Evolutionary conservation across 2,888 invertebrate species (phyloP), one percentile per base, ranked within the genome.

Genomic region (Ophion slaviceki): DNA sequence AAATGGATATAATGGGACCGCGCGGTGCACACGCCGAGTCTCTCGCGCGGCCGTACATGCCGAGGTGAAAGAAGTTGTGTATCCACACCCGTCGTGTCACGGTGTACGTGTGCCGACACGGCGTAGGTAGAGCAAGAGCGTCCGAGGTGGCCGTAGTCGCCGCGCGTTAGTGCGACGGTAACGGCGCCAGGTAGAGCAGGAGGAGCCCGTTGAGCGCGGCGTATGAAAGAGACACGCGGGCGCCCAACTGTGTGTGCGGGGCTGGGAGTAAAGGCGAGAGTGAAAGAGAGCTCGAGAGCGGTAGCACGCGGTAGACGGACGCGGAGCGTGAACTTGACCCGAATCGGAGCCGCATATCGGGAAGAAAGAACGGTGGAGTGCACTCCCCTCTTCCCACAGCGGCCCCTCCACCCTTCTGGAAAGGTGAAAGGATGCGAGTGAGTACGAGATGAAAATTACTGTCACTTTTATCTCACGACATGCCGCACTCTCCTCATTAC

Each of bases 341-440:
- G 88, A 88, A 90, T 90, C 85, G 67, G 62, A 87, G 86, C 85
- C 84, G 82, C 64, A 75, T 84, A 82, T 80, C 85, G 84, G 87
- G 86, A 89, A 89, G 88, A 89, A 89, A 89, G 89, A 89, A 92
- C 91, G 88, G 89, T 91, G 88, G 89, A 89, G 87, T 88, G 88
- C 86, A 45, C 61, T 24, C 28, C 53, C 47, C 28, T 53, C 17
- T 6, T 66, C 64, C 36, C 2, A 0, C 70, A 17, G 10, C 20
- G 7, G 36, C 79, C 57, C 53, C 53, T 45, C 24, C 61, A 14
- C 75, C 28, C 71, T 71, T 17, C 76, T 82, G 76, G 80, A 86
- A 86, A 86, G 85, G 85, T 86, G 82, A 86, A 86, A 86, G 85
- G 82, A 79, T 79, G 82, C 53, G 72, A 66, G 79, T 45, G 75